Base-by-base conservation (phyloP, 1,140 invertebrate species). In the Megalopta genalis region DNA sequence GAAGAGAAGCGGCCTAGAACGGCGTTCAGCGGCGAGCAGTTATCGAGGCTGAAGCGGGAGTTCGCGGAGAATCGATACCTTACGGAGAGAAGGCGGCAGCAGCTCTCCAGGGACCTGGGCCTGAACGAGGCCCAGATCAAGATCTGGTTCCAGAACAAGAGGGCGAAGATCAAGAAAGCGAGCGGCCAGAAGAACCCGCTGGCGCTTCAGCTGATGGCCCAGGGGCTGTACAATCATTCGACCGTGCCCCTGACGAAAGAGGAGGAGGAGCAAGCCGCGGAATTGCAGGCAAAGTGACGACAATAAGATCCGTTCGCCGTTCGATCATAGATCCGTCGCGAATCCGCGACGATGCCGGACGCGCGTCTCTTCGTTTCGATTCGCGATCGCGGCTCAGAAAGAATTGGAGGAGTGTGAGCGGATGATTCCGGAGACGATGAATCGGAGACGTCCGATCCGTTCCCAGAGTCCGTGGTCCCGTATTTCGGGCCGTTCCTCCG, bases 41-140 rank as follows among this genome's bases (percentile, higher is more conserved):
- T 99, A 81, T 95, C 96, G 7, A 95, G 97, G 86, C 93, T 99
- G 74, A 99, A 99, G 93, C 95, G 96, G 88, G 98, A 99, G 92
- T 99, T 99, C 92, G 95, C 97, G 64, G 97, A 98, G 88, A 99
- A 98, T 94, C 95, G 97, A 85, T 99, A 99, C 93, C 94, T 99
- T 81, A 99, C 98, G 0, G 99, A 99, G 90, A 95, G 97, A 77
- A 93, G 99, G 88, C 94, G 99, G 81, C 98, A 98, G 92, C 96
- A 98, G 80, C 94, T 99, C 68, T 98, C 98, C 9, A 94, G 96
- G 16, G 98, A 99, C 88, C 94, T 99, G 37, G 97, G 97, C 16
- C 93, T 99, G 18, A 99, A 99, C 89, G 99, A 99, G 91, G 98
- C 98, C 0, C 99, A 99, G 93, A 99, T 99, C 90, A 99, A 99